Conservation (phyloP, 2,797 vertebrate genomes). For the Pempheris klunzingeri region DNA sequence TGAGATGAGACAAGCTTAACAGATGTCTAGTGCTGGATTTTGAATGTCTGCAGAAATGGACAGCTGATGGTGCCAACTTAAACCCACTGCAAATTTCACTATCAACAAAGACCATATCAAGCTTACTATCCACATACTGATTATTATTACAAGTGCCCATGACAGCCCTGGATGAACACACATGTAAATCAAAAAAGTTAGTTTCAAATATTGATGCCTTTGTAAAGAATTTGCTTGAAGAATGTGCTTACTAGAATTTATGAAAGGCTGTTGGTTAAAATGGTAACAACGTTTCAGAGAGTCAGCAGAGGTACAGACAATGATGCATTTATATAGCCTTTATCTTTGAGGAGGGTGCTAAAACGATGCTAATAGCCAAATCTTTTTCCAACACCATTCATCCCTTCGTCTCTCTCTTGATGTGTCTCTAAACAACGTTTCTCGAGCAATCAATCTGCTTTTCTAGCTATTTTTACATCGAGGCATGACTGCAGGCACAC, state of each 20-base stretch:
- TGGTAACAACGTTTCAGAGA: background rate
- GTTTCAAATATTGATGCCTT: background rate
- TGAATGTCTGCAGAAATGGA: background rate
- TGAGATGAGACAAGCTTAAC: slow-evolving; percentile 1
- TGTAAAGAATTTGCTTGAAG: background rate
- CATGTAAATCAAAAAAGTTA: background rate
- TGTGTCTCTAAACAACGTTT: slow-evolving; percentile 33
- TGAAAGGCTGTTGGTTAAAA: background rate
- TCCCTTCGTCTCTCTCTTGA: slow-evolving; percentile 31
- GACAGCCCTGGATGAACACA: background rate
- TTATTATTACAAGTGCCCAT: background rate
- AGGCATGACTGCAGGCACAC: slow-evolving; percentile 37
- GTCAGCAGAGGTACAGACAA: background rate
- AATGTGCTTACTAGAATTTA: background rate
- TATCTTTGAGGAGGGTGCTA: background rate
- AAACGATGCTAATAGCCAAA: slow-evolving; percentile 29
- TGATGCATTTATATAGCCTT: slow-evolving; percentile 11
- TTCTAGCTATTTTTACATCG: slow-evolving; percentile 64
- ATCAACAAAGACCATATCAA: background rate
- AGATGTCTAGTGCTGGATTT: slow-evolving; percentile 9
- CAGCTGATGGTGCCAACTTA: background rate
- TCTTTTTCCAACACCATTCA: slow-evolving; percentile 29
- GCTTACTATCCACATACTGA: background rate
- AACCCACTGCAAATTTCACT: background rate
- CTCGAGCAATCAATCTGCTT: slow-evolving; percentile 57